Evolutionary conservation across 2,797 vertebrate species (phyloP).

Genomic region (Adrianichthys oophorus): DNA sequence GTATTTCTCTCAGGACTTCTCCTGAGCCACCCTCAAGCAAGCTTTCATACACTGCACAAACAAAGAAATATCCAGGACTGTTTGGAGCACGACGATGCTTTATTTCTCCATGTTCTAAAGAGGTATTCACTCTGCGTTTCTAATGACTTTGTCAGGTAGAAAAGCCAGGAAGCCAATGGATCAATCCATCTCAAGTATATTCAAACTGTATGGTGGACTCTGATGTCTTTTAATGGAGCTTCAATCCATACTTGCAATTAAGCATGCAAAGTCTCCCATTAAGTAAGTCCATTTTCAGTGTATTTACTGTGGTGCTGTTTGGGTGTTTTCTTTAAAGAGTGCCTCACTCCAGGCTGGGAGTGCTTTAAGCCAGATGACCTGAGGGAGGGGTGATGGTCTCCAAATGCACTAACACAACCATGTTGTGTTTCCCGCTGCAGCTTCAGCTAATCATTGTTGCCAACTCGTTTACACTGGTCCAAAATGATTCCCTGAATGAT

Average conservation of each 20-base stretch:
- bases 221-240: slow-evolving; percentile 78
- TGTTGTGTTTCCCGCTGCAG: slow-evolving; percentile 67
- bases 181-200: slow-evolving; percentile 76
- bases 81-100: slow-evolving; percentile 26
- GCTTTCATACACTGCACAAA: slow-evolving; percentile 57
- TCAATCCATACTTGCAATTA: slow-evolving; percentile 78
- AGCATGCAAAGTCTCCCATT: slow-evolving; percentile 75
- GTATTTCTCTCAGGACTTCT: slow-evolving; percentile 70
- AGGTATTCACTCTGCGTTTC: slow-evolving; percentile 26
- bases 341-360: slow-evolving; percentile 38
- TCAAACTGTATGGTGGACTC: slow-evolving; percentile 68
- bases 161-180: slow-evolving; percentile 71
- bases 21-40: slow-evolving; percentile 62
- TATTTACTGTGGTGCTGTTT: slow-evolving; percentile 65
- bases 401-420: slow-evolving; percentile 63
- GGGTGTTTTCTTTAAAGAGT: slow-evolving; percentile 46
- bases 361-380: slow-evolving; percentile 40
- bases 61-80: slow-evolving; percentile 34
- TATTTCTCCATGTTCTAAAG: slow-evolving; percentile 39
- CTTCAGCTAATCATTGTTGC: slow-evolving; percentile 75
- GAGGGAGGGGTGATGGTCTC: slow-evolving; percentile 56
- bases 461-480: slow-evolving; percentile 76
- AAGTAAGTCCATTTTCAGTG: slow-evolving; percentile 72
- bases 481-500: slow-evolving; percentile 76
- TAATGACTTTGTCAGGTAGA: slow-evolving; percentile 60